phyloP scores from a whole-genome alignment of 2,113 vertebrate species.

The Xiphophorus hellerii region DNA sequence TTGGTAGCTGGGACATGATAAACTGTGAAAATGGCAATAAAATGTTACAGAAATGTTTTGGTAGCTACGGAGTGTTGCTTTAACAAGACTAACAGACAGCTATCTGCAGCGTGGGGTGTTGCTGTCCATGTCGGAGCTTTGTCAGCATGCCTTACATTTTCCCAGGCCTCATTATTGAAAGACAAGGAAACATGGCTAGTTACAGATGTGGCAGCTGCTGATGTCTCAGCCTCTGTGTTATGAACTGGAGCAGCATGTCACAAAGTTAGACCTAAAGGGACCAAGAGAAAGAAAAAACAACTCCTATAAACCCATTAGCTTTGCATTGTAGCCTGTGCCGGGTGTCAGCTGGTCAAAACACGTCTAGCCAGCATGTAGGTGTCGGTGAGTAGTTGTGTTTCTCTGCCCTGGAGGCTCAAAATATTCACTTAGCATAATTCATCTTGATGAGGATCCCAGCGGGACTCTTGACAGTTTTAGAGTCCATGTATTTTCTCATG shows the following conservation, averaged over 20 bases:
- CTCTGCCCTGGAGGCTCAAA: slow-evolving; percentile 30
- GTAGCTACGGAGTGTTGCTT: slow-evolving; percentile 4
- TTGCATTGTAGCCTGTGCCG: slow-evolving; percentile 15
- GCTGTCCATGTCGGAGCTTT: not conserved
- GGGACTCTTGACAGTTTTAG: slow-evolving; percentile 27
- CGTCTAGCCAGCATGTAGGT: slow-evolving; percentile 4
- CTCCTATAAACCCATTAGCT: slow-evolving; percentile 63
- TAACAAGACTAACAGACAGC: not conserved
- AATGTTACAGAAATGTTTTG: not conserved
- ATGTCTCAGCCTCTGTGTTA: slow-evolving; percentile 38
- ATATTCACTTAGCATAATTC: slow-evolving; percentile 49
- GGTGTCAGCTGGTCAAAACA: slow-evolving; percentile 31
- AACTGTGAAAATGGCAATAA: not conserved
- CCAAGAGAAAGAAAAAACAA: slow-evolving; percentile 19
- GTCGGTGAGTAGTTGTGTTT: slow-evolving; percentile 18
- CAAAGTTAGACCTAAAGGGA: slow-evolving; percentile 49
- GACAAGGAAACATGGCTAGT: slow-evolving; percentile 36
- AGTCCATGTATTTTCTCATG: slow-evolving; percentile 35
- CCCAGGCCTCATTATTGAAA: slow-evolving; percentile 56
- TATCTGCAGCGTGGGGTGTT: not conserved
- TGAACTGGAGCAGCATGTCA: slow-evolving; percentile 47
- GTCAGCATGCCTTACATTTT: slow-evolving; percentile 24
- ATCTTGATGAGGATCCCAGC: slow-evolving; percentile 46
- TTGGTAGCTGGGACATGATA: not conserved
- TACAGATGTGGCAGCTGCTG: slow-evolving; percentile 46